Conservation (phyloP, 2,113 vertebrate species). For the Elgaria multicarinata region DNA sequence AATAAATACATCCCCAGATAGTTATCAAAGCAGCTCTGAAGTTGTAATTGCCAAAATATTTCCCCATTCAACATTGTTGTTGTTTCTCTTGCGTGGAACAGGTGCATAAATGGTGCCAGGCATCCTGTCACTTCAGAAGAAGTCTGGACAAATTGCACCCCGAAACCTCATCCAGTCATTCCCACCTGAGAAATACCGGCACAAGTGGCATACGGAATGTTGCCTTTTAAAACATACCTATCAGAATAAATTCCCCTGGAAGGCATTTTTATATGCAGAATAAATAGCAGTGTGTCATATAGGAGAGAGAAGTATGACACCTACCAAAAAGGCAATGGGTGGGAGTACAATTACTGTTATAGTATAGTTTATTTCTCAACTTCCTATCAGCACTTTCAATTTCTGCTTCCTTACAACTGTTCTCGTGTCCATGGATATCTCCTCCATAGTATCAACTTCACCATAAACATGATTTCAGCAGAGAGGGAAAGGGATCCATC, state of each 20-base stretch:
- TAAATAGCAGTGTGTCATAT: not conserved
- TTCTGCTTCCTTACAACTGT: not conserved
- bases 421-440: not conserved
- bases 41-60: not conserved
- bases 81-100: not conserved
- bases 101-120: not conserved
- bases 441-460: not conserved
- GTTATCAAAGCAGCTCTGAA: not conserved
- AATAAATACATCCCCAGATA: not conserved
- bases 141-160: not conserved
- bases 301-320: not conserved
- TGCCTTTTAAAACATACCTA: not conserved
- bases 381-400: not conserved
- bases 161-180: not conserved
- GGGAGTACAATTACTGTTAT: not conserved
- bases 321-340: not conserved
- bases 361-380: not conserved
- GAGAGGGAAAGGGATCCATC: not conserved
- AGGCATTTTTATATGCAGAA: not conserved
- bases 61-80: not conserved
- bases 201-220: not conserved
- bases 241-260: not conserved
- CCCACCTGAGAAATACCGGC: not conserved
- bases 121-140: not conserved
- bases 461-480: not conserved